Percentiles rank a stretch among this genome's conserved stretches.
phyloP scores from a whole-genome alignment of 2,797 vertebrate genomes.

The Urocyon cinereoargenteus region DNA sequence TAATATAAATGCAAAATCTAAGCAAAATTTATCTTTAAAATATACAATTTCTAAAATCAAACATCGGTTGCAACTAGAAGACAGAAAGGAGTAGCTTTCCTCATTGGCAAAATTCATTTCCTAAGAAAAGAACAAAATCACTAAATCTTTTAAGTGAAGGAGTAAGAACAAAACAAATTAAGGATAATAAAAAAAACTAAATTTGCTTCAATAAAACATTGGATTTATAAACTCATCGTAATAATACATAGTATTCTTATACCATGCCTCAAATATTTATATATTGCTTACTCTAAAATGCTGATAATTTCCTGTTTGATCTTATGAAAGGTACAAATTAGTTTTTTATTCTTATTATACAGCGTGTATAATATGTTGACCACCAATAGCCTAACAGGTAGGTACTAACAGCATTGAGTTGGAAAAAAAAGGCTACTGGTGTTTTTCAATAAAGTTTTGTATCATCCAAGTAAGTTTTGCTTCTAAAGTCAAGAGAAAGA shows the following conservation, averaged over 20 bases:
- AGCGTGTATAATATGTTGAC: not conserved
- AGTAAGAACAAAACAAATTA: not conserved
- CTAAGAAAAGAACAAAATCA: not conserved
- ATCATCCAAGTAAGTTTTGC: not conserved
- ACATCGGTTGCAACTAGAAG: not conserved
- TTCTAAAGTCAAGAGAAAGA: not conserved
- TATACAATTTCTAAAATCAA: conserved; percentile 32
- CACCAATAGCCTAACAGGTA: not conserved
- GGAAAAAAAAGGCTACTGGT: not conserved
- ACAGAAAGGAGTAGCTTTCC: not conserved
- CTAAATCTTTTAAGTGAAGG: not conserved
- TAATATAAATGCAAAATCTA: not conserved
- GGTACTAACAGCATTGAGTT: not conserved
- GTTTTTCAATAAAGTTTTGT: not conserved
- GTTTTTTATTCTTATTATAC: not conserved
- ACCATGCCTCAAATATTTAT: not conserved
- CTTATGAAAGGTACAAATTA: not conserved
- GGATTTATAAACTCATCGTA: not conserved
- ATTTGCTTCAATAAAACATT: not conserved
- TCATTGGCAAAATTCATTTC: conserved; percentile 17
- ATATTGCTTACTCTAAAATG: not conserved
- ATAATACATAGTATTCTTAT: not conserved
- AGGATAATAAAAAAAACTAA: not conserved
- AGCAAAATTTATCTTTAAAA: conserved; percentile 37
- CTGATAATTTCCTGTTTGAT: not conserved